These are phyloP conservation scores for Flexamia atlantica DNA, from an alignment of 2,888 invertebrate genomes.

Conservation along the genomic window DNA sequence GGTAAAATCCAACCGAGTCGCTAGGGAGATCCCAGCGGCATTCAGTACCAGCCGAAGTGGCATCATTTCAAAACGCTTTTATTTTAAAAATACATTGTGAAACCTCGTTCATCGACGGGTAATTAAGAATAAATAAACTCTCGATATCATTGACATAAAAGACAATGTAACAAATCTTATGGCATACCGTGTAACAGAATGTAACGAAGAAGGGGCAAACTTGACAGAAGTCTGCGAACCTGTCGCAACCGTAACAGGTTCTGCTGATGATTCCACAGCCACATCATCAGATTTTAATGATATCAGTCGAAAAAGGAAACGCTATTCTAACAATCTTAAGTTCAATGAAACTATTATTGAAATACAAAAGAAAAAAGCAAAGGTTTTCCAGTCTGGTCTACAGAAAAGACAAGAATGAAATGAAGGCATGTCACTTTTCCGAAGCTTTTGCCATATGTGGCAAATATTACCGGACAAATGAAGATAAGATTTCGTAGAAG, in stretches of 20 bases:
- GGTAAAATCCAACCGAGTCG: conserved; percentile 54
- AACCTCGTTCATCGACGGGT: conserved; percentile 53
- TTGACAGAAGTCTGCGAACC: too few relatives aligned
- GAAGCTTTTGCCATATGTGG: conserved; percentile 51
- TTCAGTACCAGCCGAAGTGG: conserved; percentile 49
- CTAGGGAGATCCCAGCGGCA: conserved; percentile 50
- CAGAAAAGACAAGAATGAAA: conserved; percentile 47
- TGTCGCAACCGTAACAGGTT: background rate
- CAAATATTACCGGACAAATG: conserved; percentile 47
- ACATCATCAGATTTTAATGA: conserved; percentile 8
- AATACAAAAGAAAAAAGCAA: conserved; percentile 50
- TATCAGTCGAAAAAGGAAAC: conserved; percentile 49
- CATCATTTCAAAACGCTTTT: conserved; percentile 39
- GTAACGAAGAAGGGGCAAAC: background rate
- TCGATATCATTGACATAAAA: background rate
- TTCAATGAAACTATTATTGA: conserved; percentile 50
- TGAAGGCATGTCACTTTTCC: conserved; percentile 59
- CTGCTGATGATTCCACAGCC: background rate
- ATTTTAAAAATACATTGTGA: conserved; percentile 58
- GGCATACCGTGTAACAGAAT: background rate
- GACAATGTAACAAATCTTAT: background rate
- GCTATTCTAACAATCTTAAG: conserved; percentile 5
- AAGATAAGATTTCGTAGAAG: conserved; percentile 57
- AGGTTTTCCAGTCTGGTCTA: conserved; percentile 38
- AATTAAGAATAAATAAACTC: background rate